These are phyloP conservation scores for Drepana arcuata DNA, from an alignment of 1,140 invertebrate species.

Conservation along the genomic window DNA sequence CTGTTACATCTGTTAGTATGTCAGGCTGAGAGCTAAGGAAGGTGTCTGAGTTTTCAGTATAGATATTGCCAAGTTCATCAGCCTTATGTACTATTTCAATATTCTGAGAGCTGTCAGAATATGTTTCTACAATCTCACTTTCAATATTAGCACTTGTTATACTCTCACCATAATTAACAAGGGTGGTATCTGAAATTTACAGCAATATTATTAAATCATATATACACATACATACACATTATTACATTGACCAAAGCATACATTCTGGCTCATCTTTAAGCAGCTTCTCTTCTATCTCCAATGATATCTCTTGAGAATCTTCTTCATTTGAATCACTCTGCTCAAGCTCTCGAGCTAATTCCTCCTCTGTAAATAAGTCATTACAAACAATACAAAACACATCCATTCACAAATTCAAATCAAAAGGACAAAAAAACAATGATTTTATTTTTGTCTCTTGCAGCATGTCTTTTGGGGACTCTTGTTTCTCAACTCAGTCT, in stretches of 20 bases:
- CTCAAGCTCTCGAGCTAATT: conserved; percentile 56
- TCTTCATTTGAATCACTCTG: conserved; percentile 68
- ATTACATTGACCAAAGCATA: conserved; percentile 24
- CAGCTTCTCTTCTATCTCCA: conserved; percentile 63
- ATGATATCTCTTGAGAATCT: conserved; percentile 62
- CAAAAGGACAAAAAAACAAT: too few relatives aligned
- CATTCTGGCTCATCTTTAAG: conserved; percentile 65
- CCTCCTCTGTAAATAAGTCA: conserved; percentile 39
- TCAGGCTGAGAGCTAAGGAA: conserved; percentile 38
- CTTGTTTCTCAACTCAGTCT: too few relatives aligned
- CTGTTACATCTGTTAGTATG: conserved; percentile 35
- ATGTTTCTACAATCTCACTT: conserved; percentile 38
- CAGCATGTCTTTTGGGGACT: too few relatives aligned
- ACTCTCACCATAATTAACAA: conserved; percentile 58
- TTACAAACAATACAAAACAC: background rate
- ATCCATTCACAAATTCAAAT: conserved; percentile 4
- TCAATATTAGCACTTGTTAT: conserved; percentile 30
- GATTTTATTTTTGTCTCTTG: too few relatives aligned
- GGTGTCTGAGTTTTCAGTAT: conserved; percentile 42
- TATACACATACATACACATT: too few relatives aligned
- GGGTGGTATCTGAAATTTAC: conserved; percentile 47
- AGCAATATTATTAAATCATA: background rate
- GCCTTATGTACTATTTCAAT: conserved; percentile 38
- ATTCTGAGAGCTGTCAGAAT: conserved; percentile 35
- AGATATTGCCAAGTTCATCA: conserved; percentile 53